Conservation (phyloP, 2,113 vertebrate genomes). For the Poeciliopsis occidentalis region DNA sequence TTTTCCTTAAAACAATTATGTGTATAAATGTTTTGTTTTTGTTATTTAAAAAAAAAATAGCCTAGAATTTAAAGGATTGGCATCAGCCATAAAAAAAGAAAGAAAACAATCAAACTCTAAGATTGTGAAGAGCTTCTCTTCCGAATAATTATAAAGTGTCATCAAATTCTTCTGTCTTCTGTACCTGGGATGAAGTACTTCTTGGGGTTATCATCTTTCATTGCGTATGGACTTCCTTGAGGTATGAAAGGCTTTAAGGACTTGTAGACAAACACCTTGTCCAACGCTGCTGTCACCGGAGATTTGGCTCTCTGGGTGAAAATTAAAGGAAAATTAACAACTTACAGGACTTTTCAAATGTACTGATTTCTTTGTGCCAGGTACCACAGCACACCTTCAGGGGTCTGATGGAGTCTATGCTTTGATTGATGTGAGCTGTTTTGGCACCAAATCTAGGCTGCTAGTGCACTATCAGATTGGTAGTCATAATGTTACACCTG, state of each 20-base stretch:
- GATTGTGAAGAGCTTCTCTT: background rate
- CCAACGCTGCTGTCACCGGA: constrained; percentile 40
- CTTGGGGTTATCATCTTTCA: constrained; percentile 78
- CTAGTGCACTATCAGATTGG: no score
- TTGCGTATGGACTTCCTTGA: constrained; percentile 70
- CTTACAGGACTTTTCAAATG: no score
- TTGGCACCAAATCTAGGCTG: no score
- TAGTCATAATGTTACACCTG: no score
- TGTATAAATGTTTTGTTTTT: no score
- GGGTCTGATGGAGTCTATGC: no score
- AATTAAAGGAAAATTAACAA: background rate
- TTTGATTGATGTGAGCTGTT: no score
- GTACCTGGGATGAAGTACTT: constrained; percentile 86
- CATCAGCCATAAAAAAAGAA: background rate
- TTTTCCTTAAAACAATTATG: no score
- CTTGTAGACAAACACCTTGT: constrained; percentile 31
- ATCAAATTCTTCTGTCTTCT: background rate
- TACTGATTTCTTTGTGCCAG: no score
- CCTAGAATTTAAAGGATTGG: background rate
- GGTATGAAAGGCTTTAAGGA: constrained; percentile 38
- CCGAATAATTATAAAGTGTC: background rate
- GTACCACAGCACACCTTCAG: no score
- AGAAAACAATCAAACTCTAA: background rate
- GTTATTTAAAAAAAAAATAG: no score
- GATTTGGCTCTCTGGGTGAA: constrained; percentile 37